phyloP scores from a whole-genome alignment of 2,797 vertebrate genomes.

The Cynodonichthys magdalenae region DNA sequence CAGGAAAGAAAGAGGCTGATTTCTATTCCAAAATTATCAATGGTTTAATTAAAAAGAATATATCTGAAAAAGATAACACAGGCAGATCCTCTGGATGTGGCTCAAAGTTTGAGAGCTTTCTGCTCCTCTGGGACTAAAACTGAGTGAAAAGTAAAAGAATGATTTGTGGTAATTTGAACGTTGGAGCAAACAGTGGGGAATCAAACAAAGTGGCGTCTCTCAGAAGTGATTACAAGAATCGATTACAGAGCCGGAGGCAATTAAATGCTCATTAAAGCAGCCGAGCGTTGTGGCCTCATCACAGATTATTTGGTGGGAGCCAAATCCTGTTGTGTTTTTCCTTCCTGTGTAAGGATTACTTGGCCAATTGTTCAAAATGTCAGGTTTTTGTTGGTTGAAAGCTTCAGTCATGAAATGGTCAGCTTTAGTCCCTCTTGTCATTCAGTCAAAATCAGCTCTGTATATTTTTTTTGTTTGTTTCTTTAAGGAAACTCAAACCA shows the following conservation, averaged over 20 bases:
- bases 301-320: background rate
- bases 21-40: no score
- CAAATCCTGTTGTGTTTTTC: background rate
- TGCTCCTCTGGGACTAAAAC: background rate
- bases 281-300: background rate
- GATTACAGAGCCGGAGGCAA: background rate
- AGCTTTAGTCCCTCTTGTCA: no score
- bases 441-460: no score
- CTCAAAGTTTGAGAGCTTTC: background rate
- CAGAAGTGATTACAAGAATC: background rate
- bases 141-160: background rate
- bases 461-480: no score
- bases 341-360: no score
- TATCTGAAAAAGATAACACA: no score
- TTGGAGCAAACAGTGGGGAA: background rate
- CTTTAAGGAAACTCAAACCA: no score
- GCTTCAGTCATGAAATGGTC: no score
- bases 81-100: background rate
- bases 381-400: no score
- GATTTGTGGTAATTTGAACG: background rate
- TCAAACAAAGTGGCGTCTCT: background rate
- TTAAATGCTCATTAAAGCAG: background rate
- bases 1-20: no score
- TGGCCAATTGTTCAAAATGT: no score
- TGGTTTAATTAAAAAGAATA: background rate